phyloP scores from a whole-genome alignment of 2,797 vertebrate species.

The Brotula barbata region DNA sequence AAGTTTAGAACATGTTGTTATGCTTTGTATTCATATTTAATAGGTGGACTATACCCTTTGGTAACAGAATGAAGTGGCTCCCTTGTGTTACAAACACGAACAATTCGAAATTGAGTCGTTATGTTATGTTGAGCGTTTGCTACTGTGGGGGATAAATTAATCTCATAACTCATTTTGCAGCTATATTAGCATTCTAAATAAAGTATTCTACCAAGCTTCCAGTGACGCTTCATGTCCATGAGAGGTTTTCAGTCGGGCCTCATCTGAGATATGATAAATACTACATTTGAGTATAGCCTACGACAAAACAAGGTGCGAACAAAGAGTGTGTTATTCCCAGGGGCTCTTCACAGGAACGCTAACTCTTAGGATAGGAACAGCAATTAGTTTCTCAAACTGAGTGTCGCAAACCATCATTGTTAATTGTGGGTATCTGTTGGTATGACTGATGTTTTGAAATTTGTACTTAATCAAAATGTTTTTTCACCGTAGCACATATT shows the following conservation, averaged over 20 bases:
- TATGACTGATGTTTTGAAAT: no score
- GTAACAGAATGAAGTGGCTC: no score
- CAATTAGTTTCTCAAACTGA: no score
- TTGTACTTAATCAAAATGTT: no score
- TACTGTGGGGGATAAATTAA: constrained; percentile 23
- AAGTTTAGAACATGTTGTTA: neutral
- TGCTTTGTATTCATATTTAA: fast-evolving
- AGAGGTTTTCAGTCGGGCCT: neutral
- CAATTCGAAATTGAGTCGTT: neutral
- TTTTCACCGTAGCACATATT: no score
- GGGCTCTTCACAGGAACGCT: no score
- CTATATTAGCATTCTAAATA: no score
- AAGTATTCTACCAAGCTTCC: no score
- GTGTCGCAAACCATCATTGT: no score
- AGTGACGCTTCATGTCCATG: neutral
- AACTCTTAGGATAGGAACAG: constrained; percentile 4
- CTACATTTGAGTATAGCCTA: constrained; percentile 17
- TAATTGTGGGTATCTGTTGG: no score
- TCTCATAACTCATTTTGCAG: no score
- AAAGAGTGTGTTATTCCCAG: no score
- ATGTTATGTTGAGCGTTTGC: constrained; percentile 1
- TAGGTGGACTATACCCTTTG: fast-evolving
- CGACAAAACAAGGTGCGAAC: neutral
- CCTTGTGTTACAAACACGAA: neutral
- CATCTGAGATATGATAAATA: neutral